phyloP scores from a whole-genome alignment of 2,113 vertebrate genomes.

The Xerus inauris region DNA sequence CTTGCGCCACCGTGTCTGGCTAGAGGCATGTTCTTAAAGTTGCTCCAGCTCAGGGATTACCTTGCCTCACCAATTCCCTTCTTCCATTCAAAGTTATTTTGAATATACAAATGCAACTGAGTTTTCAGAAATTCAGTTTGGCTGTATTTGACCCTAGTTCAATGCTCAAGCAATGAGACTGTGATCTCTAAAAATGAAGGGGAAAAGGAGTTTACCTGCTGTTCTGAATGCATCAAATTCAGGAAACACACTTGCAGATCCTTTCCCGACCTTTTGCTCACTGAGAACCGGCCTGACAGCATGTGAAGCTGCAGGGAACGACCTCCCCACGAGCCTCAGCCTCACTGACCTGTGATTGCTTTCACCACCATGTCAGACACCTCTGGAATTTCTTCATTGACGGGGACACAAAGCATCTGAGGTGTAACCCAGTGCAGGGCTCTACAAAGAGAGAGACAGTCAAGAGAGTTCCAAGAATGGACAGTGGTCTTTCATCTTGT shows the following conservation, averaged over 20 bases:
- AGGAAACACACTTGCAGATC: background rate
- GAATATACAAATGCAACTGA: background rate
- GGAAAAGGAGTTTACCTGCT: background rate
- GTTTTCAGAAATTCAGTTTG: constrained; percentile 10
- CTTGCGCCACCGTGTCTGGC: no score
- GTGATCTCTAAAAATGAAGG: background rate
- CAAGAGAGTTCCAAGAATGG: background rate
- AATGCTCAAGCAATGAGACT: background rate
- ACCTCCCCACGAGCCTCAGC: background rate
- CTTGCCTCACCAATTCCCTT: background rate
- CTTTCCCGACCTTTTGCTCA: background rate
- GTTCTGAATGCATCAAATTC: background rate
- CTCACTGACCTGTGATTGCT: constrained; percentile 95
- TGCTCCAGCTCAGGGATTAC: background rate
- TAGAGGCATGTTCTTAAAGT: background rate
- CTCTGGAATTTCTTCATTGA: constrained; percentile 96
- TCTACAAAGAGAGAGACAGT: constrained; percentile 80
- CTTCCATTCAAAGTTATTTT: background rate
- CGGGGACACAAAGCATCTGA: constrained; percentile 97
- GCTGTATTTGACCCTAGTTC: background rate
- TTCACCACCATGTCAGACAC: constrained; percentile 97
- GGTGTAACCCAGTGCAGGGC: constrained; percentile 98
- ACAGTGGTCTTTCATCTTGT: background rate
- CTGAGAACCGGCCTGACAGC: background rate
- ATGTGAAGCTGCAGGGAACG: background rate